phyloP scores from a whole-genome alignment of 1,140 invertebrate genomes.

The Drosophila azteca region DNA sequence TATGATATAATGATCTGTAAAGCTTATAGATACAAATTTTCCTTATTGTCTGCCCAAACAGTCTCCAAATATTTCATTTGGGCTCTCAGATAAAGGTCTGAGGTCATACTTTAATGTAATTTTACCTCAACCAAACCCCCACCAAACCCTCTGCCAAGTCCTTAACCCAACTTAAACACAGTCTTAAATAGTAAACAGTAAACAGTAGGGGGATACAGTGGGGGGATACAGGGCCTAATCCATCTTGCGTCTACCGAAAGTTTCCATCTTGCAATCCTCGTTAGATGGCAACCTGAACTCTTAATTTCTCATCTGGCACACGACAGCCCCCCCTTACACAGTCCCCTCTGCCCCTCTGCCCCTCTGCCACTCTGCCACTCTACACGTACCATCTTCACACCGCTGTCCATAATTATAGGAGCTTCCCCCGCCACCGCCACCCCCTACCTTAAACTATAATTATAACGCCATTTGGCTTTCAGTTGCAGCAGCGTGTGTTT shows the following conservation, averaged over 20 bases:
- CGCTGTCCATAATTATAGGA: slow-evolving; percentile 56
- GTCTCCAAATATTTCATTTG: too few species aligned
- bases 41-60: too few species aligned
- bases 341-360: background rate
- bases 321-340: background rate
- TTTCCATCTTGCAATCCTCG: background rate
- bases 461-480: slow-evolving; percentile 60
- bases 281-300: slow-evolving; percentile 42
- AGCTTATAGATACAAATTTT: too few species aligned
- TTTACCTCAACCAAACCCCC: too few species aligned
- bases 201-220: too few species aligned
- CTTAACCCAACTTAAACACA: too few species aligned
- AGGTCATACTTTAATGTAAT: too few species aligned
- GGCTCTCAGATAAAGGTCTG: too few species aligned
- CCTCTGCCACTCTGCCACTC: background rate
- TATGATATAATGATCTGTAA: too few species aligned
- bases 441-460: slow-evolving; percentile 31
- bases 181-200: too few species aligned
- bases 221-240: too few species aligned
- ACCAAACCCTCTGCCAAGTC: too few species aligned
- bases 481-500: slow-evolving; percentile 28
- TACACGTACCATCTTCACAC: slow-evolving; percentile 30
- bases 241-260: background rate
- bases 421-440: background rate
- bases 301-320: slow-evolving; percentile 45